Conservation (phyloP, 2,888 invertebrate genomes). For the Craniophora ligustri region DNA sequence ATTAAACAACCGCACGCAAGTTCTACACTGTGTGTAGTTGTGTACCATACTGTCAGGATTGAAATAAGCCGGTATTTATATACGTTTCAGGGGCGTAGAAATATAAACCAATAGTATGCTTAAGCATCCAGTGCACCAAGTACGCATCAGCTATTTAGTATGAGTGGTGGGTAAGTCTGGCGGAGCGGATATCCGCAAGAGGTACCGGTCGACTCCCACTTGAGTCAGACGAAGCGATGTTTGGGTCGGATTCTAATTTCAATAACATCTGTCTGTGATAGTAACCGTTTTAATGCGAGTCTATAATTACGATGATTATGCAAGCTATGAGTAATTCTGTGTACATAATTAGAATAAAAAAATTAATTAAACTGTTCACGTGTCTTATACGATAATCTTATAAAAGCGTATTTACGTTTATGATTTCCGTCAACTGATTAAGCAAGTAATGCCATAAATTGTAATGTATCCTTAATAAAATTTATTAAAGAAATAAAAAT, state of each 20-base stretch:
- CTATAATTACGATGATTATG: constrained; percentile 33
- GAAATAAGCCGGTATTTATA: constrained; percentile 58
- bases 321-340: constrained; percentile 11
- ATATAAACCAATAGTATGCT: constrained; percentile 45
- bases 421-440: no score
- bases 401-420: no score
- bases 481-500: constrained; percentile 13
- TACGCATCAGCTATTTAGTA: constrained; percentile 64
- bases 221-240: constrained; percentile 30
- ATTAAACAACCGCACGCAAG: constrained; percentile 59
- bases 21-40: constrained; percentile 27
- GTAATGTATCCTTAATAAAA: no score
- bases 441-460: no score
- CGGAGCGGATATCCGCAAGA: constrained; percentile 80
- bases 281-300: constrained; percentile 22
- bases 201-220: constrained; percentile 55
- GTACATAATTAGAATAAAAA: constrained; percentile 13
- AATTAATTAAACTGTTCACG: background rate
- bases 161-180: constrained; percentile 66
- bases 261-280: constrained; percentile 33
- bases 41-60: constrained; percentile 47
- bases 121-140: constrained; percentile 38
- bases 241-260: constrained; percentile 40
- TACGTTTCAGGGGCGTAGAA: constrained; percentile 58
- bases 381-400: background rate